Base-by-base conservation (phyloP, 2,113 vertebrate genomes). In the Erythrocercus mccallii region DNA sequence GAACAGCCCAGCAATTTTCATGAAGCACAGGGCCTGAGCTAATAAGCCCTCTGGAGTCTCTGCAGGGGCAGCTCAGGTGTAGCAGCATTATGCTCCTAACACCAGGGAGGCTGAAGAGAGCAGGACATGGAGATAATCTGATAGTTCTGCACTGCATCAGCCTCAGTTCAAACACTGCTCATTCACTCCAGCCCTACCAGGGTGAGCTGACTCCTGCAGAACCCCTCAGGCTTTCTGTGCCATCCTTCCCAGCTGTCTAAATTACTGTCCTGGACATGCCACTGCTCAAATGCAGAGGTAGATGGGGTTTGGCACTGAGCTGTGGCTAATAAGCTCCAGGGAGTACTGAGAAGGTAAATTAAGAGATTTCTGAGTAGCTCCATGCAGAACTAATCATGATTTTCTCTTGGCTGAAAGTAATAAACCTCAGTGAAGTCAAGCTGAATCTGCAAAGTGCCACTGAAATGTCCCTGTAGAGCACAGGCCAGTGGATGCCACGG, bases 271-370 rank as follows among this genome's bases (percentile, higher is more conserved):
- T 61, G 62, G 58, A 76, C 94, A 65, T 6, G 3, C 44, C 13
- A 11, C 81, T 80, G 90, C 96, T 96, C 87, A 90, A 53, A 82
- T 6, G 28, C 53, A 65, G 74, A 93, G 48, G 31, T 13, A 94
- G 90, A 96, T 95, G 82, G 33, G 38, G 20, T 92, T 71, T 96
- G 95, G 95, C 92, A 92, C 71, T 92, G 90, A 92, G 85, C 92
- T 92, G 90, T 45, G 68, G 48, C 68, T 92, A 96, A 95, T 86
- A 92, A 96, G 74, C 90, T 88, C 82, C 90, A 90, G 90, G 71
- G 85, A 96, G 50, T 20, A 42, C 81, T 72, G 71, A 86, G 78
- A 86, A 90, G 50, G n/a, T 45, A 93, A 94, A 96, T 79, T 22
- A 96, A 60, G 62, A 92, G 83, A 95, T 86, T 92, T 68, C 64